phyloP scores from a whole-genome alignment of 1,140 invertebrate species.

The Antheraea mylitta region DNA sequence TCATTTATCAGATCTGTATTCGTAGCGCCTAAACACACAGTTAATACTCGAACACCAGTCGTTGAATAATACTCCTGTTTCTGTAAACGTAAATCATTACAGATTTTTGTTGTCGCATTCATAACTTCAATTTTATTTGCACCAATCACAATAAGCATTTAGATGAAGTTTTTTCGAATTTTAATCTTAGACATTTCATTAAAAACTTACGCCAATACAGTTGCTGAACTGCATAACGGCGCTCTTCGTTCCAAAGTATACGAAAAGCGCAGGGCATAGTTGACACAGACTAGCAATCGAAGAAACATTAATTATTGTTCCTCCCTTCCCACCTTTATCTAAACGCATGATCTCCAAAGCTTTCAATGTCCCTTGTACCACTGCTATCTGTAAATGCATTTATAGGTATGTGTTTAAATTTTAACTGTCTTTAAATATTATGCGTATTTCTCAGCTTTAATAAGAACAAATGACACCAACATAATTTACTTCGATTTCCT shows the following conservation, averaged over 20 bases:
- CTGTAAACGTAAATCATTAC: constrained; percentile 8
- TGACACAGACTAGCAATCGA: constrained; percentile 75
- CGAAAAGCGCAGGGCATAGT: constrained; percentile 66
- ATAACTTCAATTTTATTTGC: too few relatives aligned
- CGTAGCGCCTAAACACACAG: constrained; percentile 61
- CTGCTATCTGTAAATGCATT: neutral
- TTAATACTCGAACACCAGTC: constrained; percentile 19
- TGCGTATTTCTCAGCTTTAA: too few relatives aligned
- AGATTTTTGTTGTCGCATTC: too few relatives aligned
- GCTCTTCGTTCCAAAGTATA: constrained; percentile 79
- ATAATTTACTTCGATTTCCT: constrained; percentile 11
- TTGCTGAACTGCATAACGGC: constrained; percentile 80
- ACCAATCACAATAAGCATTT: too few relatives aligned
- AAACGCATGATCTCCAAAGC: constrained; percentile 79
- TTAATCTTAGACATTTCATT: too few relatives aligned
- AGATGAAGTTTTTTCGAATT: too few relatives aligned
- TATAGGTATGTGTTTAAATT: too few relatives aligned
- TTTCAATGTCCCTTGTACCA: constrained; percentile 54
- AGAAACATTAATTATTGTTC: constrained; percentile 75
- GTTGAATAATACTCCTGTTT: constrained; percentile 11
- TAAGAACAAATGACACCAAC: neutral
- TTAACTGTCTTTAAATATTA: too few relatives aligned
- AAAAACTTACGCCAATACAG: constrained; percentile 67
- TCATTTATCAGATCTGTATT: neutral
- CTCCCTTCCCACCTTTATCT: constrained; percentile 67